Base-by-base conservation (phyloP, 2,888 invertebrate genomes). In the Disparrhopalites patrizii region DNA sequence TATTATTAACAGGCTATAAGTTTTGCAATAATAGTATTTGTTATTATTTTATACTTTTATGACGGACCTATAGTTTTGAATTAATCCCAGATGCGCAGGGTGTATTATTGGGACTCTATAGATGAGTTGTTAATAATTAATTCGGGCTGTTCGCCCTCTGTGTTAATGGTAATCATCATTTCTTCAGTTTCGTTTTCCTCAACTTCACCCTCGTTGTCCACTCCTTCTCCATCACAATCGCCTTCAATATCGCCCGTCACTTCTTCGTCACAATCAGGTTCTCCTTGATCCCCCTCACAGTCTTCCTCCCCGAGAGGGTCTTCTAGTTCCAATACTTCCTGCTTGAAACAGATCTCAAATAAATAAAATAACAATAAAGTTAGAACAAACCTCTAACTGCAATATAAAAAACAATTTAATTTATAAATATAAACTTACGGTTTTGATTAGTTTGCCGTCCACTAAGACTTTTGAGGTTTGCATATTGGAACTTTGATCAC, bases 131-230 rank as follows among this genome's bases (percentile, higher is more conserved):
- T 76, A 33, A 77, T 76, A 27, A 76, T 71, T 54, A 77, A 68
- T 55, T 82, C 85, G 0, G 83, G 81, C 13, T 79, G 81, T 62
- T 86, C 86, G 10, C 80, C 81, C 0, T 86, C 86, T 3, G 86
- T 83, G 72, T 85, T 86, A 57, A 88, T 85, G 5, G 87, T 86
- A 5, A 88, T 84, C 83, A 89, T 88, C 85, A 89, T 88, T 50
- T 52, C 62, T 7, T 38, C 60, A 15, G 47, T 15, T 28, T 62
- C 62, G 18, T 52, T 15, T 31, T 62, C 62, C 3, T 62, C 62
- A 1, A 36, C 67, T 30, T 54, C 60, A 33, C 60, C 52, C 15
- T 50, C 64, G 10, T 67, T 58, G 43, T 69, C 68, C 3, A 62
- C 62, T 4, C 52, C 52, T 47, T 47, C 56, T 36, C 62, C 65